Evolutionary conservation across 2,113 vertebrate species (phyloP), one percentile per base, ranked within the genome.

Genomic region (Poeciliopsis occidentalis): DNA sequence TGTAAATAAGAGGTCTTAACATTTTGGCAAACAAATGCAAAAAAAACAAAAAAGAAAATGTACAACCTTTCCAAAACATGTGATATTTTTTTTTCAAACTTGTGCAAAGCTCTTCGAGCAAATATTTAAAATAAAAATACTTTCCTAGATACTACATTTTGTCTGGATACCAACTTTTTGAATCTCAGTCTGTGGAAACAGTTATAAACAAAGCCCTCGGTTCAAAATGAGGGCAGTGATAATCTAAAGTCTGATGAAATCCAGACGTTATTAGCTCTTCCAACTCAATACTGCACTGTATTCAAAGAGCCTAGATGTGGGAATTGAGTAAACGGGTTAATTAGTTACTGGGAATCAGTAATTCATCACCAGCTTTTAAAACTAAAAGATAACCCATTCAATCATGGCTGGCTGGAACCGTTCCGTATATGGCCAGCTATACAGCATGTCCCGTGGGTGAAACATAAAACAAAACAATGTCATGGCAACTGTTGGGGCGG

Each of bases 311-410:
- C 31, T 30, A 29, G 6, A 17, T 63, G 70, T 76, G 67, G 32
- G 64, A 67, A 78, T 47, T 32, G 62, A 37, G 54, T 69, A 63
- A 71, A 41, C 54, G 12, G 54, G 90, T 93, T 73, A 94, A 94
- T 93, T 69, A 93, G 81, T 91, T 82, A 94, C 92, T 34, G 76
- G 68, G 73, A 69, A 64, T 60, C 60, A 57, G 87, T 89, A 73
- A 91, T 87, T 91, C 74, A 93, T 91, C 91, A 87, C 76, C 77
- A 27, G 64, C 66, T 80, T 89, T 89, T 74, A 84, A 89, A 89
- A 71, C 85, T 79, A 83, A 87, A 82, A 80, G 89, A 89, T 90
- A 84, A 92, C 89, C 87, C 86, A 90, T 89, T 92, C 77, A 87
- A 75, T 81, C 60, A 65, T 75, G 64, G 69, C 77, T 66, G 34